phyloP scores from a whole-genome alignment of 2,888 invertebrate species.

The Lepidonotus clava region DNA sequence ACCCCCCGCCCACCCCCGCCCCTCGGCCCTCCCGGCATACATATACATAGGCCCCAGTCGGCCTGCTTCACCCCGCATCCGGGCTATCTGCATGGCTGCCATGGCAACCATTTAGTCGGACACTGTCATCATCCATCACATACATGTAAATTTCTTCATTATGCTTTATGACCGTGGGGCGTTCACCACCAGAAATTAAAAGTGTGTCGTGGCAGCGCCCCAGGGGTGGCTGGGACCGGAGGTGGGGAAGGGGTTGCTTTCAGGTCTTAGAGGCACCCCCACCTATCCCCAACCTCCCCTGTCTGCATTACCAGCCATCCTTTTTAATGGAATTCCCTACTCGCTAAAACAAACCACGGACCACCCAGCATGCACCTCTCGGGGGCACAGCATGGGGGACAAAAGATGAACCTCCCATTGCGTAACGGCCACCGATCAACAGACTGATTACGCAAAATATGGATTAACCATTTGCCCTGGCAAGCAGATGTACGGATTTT shows the following conservation, averaged over 20 bases:
- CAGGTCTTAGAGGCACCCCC: background rate
- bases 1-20: background rate
- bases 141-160: slow-evolving; percentile 54
- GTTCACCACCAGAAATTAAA: slow-evolving; percentile 28
- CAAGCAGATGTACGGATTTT: slow-evolving; percentile 33
- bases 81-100: slow-evolving; percentile 33
- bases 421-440: slow-evolving; percentile 44
- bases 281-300: background rate
- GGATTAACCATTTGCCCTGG: background rate
- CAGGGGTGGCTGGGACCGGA: background rate
- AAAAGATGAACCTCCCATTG: slow-evolving; percentile 52
- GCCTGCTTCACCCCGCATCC: background rate
- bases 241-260: background rate
- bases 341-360: background rate
- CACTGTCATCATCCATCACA: slow-evolving; percentile 49
- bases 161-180: slow-evolving; percentile 39
- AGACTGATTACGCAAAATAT: slow-evolving; percentile 36
- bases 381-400: background rate
- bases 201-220: slow-evolving; percentile 28
- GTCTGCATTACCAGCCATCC: no score
- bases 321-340: background rate
- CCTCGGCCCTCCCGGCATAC: background rate
- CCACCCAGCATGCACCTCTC: slow-evolving; percentile 4
- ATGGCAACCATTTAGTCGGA: slow-evolving; percentile 36
- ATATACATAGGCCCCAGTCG: background rate